Evolutionary conservation across 2,113 vertebrate species (phyloP).

Genomic region (Percina caprodes): DNA sequence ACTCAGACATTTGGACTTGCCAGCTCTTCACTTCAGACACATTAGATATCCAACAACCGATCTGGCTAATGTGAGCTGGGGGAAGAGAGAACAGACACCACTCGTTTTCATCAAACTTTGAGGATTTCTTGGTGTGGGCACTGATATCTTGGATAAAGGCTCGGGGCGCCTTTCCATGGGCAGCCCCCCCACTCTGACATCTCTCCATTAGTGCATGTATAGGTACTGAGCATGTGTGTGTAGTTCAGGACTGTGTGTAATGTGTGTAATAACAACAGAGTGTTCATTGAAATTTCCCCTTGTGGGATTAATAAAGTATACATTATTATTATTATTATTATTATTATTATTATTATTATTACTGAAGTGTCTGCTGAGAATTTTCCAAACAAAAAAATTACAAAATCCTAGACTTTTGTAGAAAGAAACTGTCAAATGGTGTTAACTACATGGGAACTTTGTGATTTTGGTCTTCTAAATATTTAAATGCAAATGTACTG

Average conservation of each 20-base stretch:
- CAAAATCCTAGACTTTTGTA: neutral
- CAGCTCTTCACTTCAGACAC: slow-evolving; percentile 23
- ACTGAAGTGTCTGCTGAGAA: neutral
- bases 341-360: too few species aligned
- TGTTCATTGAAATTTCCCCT: too few species aligned
- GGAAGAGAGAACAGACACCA: neutral
- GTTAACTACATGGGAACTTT: neutral
- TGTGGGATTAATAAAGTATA: too few species aligned
- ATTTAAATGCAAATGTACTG: neutral
- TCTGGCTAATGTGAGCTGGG: neutral
- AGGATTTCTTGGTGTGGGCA: neutral
- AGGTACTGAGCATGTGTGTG: too few species aligned
- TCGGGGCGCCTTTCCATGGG: too few species aligned
- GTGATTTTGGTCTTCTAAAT: neutral
- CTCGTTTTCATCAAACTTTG: neutral
- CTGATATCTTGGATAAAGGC: slow-evolving; percentile 5
- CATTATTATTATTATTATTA: too few species aligned
- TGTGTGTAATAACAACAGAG: too few species aligned
- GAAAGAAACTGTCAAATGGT: neutral
- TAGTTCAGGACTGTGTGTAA: too few species aligned
- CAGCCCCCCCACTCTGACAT: too few species aligned
- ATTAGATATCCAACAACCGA: neutral
- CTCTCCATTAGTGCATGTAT: too few species aligned
- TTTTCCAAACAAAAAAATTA: neutral
- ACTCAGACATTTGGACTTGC: slow-evolving; percentile 18